These are phyloP conservation scores for Philereme vetulata DNA, from an alignment of 2,888 invertebrate species.

Conservation along the genomic window DNA sequence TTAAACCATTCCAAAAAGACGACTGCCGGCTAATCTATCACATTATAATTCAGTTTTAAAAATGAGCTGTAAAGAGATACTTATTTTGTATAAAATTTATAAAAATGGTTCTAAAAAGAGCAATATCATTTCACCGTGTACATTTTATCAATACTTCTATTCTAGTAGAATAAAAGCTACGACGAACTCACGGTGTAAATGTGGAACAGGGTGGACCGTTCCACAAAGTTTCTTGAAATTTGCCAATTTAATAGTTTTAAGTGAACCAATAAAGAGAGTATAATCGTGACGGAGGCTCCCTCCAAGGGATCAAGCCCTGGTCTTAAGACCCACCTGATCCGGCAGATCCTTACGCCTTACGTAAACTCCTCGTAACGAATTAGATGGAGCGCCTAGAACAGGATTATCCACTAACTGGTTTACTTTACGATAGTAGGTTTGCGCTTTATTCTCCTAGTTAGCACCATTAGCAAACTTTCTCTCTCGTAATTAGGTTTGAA, in stretches of 20 bases:
- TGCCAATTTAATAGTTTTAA: conserved; percentile 43
- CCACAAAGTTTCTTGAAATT: conserved; percentile 8
- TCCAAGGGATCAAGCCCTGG: conserved; percentile 49
- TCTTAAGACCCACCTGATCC: conserved; percentile 60
- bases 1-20: conserved; percentile 21
- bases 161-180: too few relatives aligned
- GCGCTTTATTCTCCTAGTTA: conserved; percentile 38
- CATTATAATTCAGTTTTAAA: neutral
- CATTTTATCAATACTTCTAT: too few relatives aligned
- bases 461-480: conserved; percentile 31
- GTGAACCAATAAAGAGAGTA: conserved; percentile 42
- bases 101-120: too few relatives aligned
- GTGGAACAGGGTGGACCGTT: too few relatives aligned
- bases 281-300: conserved; percentile 55
- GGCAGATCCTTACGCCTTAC: conserved; percentile 47
- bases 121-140: too few relatives aligned
- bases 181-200: too few relatives aligned
- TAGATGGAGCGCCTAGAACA: conserved; percentile 58
- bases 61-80: neutral
- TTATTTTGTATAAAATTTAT: neutral
- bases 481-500: conserved; percentile 33
- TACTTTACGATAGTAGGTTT: conserved; percentile 53
- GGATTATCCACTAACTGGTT: conserved; percentile 62
- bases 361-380: conserved; percentile 65
- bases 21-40: neutral